A percentile compares a stretch with the other conserved stretches of the same genome.
Evolutionary conservation across 1,140 invertebrate species (phyloP).

Genomic region (Drosophila truncata): DNA sequence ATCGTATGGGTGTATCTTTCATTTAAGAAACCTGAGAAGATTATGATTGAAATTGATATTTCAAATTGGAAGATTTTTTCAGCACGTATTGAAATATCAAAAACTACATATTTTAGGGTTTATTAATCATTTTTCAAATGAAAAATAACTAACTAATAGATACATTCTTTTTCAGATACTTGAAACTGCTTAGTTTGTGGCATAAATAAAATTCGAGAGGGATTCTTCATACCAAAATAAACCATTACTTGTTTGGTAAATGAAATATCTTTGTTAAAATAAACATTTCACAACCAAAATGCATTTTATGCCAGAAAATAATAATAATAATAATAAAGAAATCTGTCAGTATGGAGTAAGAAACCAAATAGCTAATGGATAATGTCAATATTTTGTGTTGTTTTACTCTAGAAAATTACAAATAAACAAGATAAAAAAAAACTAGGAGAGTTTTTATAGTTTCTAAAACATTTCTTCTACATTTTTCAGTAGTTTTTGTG

Average conservation of each 20-base stretch:
- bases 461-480: too few relatives aligned
- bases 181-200: background rate
- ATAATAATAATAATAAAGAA: constrained; percentile 4
- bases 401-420: background rate
- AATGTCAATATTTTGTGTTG: background rate
- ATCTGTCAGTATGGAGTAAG: constrained; percentile 13
- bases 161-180: background rate
- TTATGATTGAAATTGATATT: constrained; percentile 26
- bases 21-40: constrained; percentile 11
- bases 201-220: background rate
- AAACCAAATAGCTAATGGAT: background rate
- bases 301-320: constrained; percentile 6
- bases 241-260: background rate
- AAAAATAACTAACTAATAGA: background rate
- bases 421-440: background rate
- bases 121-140: background rate
- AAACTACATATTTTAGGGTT: too few relatives aligned
- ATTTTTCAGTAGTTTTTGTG: background rate
- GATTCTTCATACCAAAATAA: background rate
- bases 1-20: constrained; percentile 7
- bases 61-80: constrained; percentile 10
- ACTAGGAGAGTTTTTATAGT: too few relatives aligned
- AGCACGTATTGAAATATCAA: background rate
- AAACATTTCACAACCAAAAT: constrained; percentile 2
- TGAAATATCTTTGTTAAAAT: background rate